Base-by-base conservation (phyloP, 2,888 invertebrate genomes). In the Aphrophora alni region DNA sequence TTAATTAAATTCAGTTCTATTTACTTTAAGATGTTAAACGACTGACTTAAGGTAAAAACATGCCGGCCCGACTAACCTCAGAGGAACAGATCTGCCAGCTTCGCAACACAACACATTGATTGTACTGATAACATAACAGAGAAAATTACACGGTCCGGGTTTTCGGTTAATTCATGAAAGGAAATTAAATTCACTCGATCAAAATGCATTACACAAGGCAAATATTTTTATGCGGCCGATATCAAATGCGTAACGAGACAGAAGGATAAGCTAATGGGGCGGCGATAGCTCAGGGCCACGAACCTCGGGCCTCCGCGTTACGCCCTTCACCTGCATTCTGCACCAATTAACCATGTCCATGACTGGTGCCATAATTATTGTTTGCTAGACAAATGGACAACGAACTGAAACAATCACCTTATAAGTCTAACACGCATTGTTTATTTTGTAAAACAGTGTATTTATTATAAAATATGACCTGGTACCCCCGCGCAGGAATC, bases 151-250 rank as follows among this genome's bases (percentile, higher is more conserved):
- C 59, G 59, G 59, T 59, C 21, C 59, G 59, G 7, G 44, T 21
- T 59, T 59, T 59, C 21, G 59, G n/a, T 59, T 5, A 59, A 59
- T 21, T 59, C 59, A 59, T 59, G 21, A 59, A 21, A 59, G 59
- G 21, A 59, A 59, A 59, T 59, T 59, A 59, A 59, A 59, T 59
- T 59, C 59, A n/a, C 59, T 59, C 59, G 21, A 59, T 59, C 59
- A 59, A 21, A 59, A 59, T 59, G 59, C 59, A 59, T 59, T 59
- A 59, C 59, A 59, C 59, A 59, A 59, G 59, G 59, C 59, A 59
- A 59, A 59, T 59, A 44, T 44, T 44, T 44, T 44, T 44, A 59
- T 21, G 59, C 59, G n/a, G 21, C 59, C 59, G 59, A 59, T 59
- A 59, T 59, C 59, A n/a, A 4, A 14, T 59, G 59, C 59, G 21